phyloP scores from a whole-genome alignment of 1,140 invertebrate genomes.

The Drosophila sturtevanti region DNA sequence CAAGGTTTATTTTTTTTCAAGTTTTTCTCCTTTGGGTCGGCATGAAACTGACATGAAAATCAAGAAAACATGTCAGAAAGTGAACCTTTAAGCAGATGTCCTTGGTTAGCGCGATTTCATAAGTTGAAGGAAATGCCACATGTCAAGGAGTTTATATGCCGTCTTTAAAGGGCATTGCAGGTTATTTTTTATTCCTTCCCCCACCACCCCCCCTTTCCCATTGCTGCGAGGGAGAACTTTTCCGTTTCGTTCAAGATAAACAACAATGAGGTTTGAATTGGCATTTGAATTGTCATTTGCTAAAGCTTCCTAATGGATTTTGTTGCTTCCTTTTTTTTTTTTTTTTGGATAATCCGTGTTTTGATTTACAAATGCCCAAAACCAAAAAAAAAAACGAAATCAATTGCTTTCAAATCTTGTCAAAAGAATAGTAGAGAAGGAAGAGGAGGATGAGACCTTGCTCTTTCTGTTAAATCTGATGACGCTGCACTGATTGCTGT shows the following conservation, averaged over 20 bases:
- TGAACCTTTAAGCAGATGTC: conserved; percentile 28
- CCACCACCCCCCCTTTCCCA: too few relatives aligned
- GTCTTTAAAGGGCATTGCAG: too few relatives aligned
- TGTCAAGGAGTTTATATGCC: conserved; percentile 22
- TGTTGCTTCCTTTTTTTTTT: too few relatives aligned
- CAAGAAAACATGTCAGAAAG: conserved; percentile 44
- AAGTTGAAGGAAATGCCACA: conserved; percentile 40
- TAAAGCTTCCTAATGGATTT: conserved; percentile 55
- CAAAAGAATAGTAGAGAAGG: neutral
- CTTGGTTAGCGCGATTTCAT: conserved; percentile 52
- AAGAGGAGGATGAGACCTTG: neutral
- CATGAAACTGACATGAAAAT: conserved; percentile 52
- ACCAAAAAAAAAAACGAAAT: conserved; percentile 25
- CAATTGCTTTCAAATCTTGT: conserved; percentile 47
- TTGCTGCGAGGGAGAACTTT: neutral
- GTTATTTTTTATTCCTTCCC: too few relatives aligned
- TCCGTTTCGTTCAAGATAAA: conserved; percentile 21
- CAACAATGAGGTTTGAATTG: conserved; percentile 42
- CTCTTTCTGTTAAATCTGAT: conserved; percentile 49
- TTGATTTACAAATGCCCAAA: conserved; percentile 64
- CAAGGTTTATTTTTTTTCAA: conserved; percentile 26
- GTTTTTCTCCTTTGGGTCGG: conserved; percentile 19
- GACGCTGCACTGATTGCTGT: conserved; percentile 74
- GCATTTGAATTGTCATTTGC: conserved; percentile 57
- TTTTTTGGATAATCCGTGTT: conserved; percentile 52